These are phyloP conservation scores for Pristionchus entomophagus DNA, from an alignment of 2,888 invertebrate species.

Conservation along the genomic window DNA sequence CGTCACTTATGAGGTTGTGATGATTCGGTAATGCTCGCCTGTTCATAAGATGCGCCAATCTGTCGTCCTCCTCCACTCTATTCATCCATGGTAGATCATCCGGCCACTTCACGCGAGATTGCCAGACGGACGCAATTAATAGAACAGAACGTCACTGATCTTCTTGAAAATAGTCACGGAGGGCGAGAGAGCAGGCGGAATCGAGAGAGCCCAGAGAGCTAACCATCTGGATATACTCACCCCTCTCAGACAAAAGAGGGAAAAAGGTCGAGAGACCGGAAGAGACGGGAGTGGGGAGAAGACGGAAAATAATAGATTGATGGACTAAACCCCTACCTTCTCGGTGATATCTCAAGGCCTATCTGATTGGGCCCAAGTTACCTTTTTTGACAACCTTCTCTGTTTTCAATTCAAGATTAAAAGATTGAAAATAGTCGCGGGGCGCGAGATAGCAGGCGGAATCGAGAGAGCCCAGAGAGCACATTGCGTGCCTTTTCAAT, in stretches of 20 bases:
- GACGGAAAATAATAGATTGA: neutral
- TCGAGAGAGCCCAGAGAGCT: neutral
- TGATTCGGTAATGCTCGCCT: no score
- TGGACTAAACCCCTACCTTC: neutral
- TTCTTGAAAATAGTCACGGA: neutral
- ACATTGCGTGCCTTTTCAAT: no score
- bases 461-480: no score
- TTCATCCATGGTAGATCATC: neutral
- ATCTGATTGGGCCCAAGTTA: neutral
- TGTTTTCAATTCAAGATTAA: no score
- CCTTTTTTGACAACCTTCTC: no score
- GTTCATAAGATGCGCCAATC: neutral
- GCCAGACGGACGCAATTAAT: constrained; percentile 1
- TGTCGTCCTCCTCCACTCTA: neutral
- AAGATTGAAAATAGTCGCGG: neutral
- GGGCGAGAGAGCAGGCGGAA: neutral
- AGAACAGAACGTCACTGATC: neutral
- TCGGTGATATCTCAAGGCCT: neutral
- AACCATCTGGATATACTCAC: constrained; percentile 7
- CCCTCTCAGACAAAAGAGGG: neutral
- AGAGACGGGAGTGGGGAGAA: neutral
- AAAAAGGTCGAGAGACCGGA: neutral
- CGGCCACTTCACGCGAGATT: neutral
- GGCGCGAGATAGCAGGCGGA: neutral
- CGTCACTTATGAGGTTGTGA: no score